phyloP scores from a whole-genome alignment of 64 coral and sea anemone genomes.

The Anthopleura sola region DNA sequence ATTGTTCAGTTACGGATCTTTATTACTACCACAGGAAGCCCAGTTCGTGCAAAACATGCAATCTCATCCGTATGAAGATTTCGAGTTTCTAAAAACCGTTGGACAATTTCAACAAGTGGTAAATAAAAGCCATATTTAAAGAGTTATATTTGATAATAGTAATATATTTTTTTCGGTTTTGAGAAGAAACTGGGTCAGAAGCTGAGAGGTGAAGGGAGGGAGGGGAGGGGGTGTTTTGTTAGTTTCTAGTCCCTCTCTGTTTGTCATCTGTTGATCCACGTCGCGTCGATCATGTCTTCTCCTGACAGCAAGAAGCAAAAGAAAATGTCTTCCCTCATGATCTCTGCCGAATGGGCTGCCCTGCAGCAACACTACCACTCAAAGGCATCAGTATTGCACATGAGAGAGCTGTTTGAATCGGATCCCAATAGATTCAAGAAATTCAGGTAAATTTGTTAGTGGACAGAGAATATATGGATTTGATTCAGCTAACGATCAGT shows the following conservation, averaged over 20 bases:
- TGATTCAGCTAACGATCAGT: not conserved
- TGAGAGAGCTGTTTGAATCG: constrained; percentile 63
- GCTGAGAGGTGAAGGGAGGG: not conserved
- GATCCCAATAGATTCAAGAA: constrained; percentile 60
- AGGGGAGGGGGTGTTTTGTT: not conserved
- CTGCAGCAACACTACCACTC: constrained; percentile 54
- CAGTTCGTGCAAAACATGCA: not conserved
- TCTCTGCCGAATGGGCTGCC: constrained; percentile 20
- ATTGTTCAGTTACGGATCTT: no score
- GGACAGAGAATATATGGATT: not conserved
- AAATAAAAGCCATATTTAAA: no score
- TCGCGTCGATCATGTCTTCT: constrained; percentile 1
- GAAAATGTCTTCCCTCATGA: constrained; percentile 26
- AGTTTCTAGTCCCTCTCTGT: not conserved
- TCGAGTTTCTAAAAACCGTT: not conserved
- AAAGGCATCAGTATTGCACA: constrained; percentile 41
- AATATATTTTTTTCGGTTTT: not conserved
- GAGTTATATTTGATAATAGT: no score
- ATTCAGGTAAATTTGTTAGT: constrained; percentile 51
- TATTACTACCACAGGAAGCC: no score
- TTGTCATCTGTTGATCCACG: not conserved
- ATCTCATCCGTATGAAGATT: not conserved
- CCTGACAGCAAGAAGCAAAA: constrained; percentile 11
- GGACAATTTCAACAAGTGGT: no score
- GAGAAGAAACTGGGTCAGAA: not conserved